Percentiles rank a stretch among this genome's conserved stretches.
Evolutionary conservation across 2,888 invertebrate species (phyloP).

Genomic region (Miltochrista miniata): DNA sequence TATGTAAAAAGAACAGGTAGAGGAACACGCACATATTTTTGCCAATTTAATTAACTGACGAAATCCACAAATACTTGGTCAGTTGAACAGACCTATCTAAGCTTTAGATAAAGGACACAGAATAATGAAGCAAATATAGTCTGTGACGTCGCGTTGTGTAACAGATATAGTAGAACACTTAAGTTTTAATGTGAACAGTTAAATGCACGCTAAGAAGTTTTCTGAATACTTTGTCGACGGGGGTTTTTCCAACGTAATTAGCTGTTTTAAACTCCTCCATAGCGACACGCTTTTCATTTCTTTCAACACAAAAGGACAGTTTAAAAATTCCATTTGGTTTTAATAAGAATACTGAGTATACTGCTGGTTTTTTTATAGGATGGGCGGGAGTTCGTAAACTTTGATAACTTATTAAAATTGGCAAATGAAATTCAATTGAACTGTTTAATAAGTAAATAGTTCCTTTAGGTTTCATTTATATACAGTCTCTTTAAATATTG

Average conservation of each 20-base stretch:
- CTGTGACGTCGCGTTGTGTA: constrained; percentile 5
- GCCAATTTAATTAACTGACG: no score
- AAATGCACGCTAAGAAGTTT: constrained; percentile 50
- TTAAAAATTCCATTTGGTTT: constrained; percentile 52
- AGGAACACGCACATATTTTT: no score
- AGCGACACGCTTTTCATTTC: constrained; percentile 57
- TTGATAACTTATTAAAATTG: constrained; percentile 12
- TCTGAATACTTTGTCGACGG: constrained; percentile 37
- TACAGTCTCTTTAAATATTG: not conserved
- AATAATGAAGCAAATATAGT: not conserved
- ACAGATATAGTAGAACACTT: constrained; percentile 29
- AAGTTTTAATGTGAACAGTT: constrained; percentile 50
- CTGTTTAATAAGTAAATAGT: not conserved
- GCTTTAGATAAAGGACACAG: not conserved
- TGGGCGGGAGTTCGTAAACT: constrained; percentile 10
- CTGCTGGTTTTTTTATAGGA: constrained; percentile 19
- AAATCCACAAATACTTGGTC: no score
- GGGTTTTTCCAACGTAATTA: constrained; percentile 59
- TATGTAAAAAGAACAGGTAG: no score
- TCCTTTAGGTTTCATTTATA: not conserved
- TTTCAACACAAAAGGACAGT: constrained; percentile 50
- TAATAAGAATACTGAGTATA: constrained; percentile 37
- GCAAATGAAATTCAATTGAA: constrained; percentile 11
- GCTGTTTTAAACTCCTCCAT: constrained; percentile 58
- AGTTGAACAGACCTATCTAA: no score